Percentiles rank a stretch among this genome's conserved stretches.
These are phyloP conservation scores for Vanessa cardui DNA, from an alignment of 2,888 invertebrate species.

Conservation along the genomic window DNA sequence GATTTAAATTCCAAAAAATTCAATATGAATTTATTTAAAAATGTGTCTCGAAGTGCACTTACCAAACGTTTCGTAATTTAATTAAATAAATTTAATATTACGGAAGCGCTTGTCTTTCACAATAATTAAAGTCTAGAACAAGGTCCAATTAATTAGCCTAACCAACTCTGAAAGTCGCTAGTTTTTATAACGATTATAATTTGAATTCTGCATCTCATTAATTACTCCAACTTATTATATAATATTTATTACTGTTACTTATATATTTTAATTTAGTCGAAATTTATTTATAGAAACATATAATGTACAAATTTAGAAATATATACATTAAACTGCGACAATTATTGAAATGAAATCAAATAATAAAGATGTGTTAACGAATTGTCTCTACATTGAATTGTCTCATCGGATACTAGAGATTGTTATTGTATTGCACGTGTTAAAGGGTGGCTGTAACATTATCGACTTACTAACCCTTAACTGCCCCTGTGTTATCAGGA, in stretches of 20 bases:
- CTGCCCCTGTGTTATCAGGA: too few species aligned
- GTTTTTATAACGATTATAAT: constrained; percentile 27
- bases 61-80: constrained; percentile 19
- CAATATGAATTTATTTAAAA: not conserved
- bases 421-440: too few species aligned
- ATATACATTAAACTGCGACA: too few species aligned
- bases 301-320: not conserved
- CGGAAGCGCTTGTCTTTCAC: constrained; percentile 28
- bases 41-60: constrained; percentile 12
- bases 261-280: not conserved
- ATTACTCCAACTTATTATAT: constrained; percentile 5
- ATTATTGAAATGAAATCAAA: too few species aligned
- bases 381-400: too few species aligned
- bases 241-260: constrained; percentile 3
- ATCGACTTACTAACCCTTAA: too few species aligned
- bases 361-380: too few species aligned
- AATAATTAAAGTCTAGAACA: constrained; percentile 29
- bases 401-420: too few species aligned
- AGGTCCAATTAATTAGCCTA: constrained; percentile 26
- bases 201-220: constrained; percentile 22
- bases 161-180: constrained; percentile 21
- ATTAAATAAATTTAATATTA: constrained; percentile 23
- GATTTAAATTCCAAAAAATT: too few species aligned
- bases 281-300: not conserved
- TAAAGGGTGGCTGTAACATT: too few species aligned